Percentiles rank a stretch among this genome's conserved stretches.
phyloP scores from a whole-genome alignment of 2,113 vertebrate species.

The Cnemophilus loriae region DNA sequence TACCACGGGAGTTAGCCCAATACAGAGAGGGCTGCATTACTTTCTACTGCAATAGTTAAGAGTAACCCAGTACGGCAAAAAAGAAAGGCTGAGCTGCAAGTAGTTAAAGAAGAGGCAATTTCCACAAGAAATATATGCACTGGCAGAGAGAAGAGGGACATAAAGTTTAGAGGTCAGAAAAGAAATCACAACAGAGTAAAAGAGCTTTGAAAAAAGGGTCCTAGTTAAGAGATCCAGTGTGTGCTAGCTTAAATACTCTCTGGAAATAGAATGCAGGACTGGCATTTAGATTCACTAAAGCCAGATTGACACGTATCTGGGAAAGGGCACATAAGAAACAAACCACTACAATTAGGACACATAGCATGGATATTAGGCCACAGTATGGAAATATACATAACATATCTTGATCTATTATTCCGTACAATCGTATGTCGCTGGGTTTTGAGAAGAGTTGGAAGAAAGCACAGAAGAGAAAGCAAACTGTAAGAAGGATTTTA shows the following conservation, averaged over 20 bases:
- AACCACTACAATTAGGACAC: not conserved
- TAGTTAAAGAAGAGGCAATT: not conserved
- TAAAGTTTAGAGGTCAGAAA: not conserved
- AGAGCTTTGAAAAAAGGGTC: not conserved
- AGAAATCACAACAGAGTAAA: not conserved
- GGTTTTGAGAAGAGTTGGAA: not conserved
- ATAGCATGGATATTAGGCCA: not conserved
- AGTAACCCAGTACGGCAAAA: not conserved
- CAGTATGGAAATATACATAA: not conserved
- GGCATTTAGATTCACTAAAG: not conserved
- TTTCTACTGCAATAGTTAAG: not conserved
- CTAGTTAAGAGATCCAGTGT: not conserved
- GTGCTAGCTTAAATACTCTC: not conserved
- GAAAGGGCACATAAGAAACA: not conserved
- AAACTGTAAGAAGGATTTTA: not conserved
- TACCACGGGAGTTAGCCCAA: not conserved
- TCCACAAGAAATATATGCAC: not conserved
- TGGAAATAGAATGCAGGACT: not conserved
- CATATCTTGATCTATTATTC: not conserved
- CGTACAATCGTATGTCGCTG: not conserved
- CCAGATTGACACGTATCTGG: fast-evolving
- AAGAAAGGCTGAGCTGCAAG: not conserved
- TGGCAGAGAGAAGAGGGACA: not conserved
- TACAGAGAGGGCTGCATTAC: not conserved
- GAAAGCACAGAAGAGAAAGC: not conserved